These are phyloP conservation scores for Discoglossus pictus DNA, from an alignment of 2,797 vertebrate genomes.

Conservation along the genomic window DNA sequence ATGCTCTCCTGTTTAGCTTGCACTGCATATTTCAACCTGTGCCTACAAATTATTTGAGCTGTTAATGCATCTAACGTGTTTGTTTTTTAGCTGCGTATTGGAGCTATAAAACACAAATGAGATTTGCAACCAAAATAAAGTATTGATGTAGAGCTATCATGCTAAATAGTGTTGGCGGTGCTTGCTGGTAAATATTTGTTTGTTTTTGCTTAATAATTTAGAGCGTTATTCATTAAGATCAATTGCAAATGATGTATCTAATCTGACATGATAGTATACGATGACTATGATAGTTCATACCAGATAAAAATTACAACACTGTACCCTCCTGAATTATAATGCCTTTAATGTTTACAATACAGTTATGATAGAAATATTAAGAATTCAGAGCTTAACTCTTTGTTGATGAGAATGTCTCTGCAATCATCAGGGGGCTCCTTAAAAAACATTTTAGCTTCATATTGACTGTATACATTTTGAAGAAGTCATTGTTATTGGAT, in stretches of 20 bases:
- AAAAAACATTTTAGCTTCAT: no score
- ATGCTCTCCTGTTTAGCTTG: slow-evolving; percentile 72
- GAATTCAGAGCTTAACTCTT: no score
- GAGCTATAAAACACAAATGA: slow-evolving; percentile 40
- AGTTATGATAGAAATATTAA: no score
- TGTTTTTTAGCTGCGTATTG: slow-evolving; percentile 52
- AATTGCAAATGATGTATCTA: slow-evolving; percentile 9
- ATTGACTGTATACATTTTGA: no score
- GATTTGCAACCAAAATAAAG: slow-evolving; percentile 51
- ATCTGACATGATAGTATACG: no score
- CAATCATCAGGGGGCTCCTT: no score
- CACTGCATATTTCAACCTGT: slow-evolving; percentile 62
- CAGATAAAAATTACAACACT: no score
- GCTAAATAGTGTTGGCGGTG: slow-evolving; percentile 42
- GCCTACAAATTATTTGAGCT: slow-evolving; percentile 64
- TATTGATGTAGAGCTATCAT: slow-evolving; percentile 40
- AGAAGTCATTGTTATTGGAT: no score
- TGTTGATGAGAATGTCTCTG: no score
- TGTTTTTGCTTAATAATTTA: slow-evolving; percentile 20
- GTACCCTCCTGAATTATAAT: no score
- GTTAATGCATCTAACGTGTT: slow-evolving; percentile 62
- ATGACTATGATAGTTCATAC: no score
- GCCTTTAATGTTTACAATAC: no score
- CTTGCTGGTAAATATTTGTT: slow-evolving; percentile 29
- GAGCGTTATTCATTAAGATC: slow-evolving; percentile 19